Evolutionary conservation across 1,140 invertebrate genomes (phyloP).

Genomic region (Drosophila nebulosa): DNA sequence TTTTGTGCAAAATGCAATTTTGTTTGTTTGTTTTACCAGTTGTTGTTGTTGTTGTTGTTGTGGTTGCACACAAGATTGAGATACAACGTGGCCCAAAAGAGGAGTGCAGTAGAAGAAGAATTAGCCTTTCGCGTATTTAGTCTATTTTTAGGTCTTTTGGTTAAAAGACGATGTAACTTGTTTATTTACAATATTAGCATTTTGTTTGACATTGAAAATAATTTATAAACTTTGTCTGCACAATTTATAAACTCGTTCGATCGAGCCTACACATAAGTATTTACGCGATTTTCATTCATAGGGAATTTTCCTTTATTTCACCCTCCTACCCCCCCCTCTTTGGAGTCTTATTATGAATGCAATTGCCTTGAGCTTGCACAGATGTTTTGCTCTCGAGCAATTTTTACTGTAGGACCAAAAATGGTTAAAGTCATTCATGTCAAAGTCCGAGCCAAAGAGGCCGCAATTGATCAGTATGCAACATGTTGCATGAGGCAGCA

Average conservation of each 20-base stretch:
- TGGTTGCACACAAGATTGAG: constrained; percentile 26
- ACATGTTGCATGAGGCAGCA: constrained; percentile 62
- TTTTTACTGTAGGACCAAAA: constrained; percentile 78
- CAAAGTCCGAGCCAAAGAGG: constrained; percentile 45
- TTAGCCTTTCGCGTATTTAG: constrained; percentile 21
- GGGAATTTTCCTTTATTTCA: constrained; percentile 26
- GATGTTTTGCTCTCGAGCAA: constrained; percentile 59
- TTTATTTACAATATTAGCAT: constrained; percentile 76
- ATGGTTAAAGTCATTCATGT: constrained; percentile 78
- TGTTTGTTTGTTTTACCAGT: constrained; percentile 64
- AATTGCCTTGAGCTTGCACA: constrained; percentile 57
- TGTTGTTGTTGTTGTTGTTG: constrained; percentile 21
- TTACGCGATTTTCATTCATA: constrained; percentile 61
- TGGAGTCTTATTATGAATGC: constrained; percentile 68
- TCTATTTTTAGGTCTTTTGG: constrained; percentile 34
- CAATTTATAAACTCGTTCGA: neutral
- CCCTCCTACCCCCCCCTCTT: neutral
- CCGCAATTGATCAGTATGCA: constrained; percentile 78
- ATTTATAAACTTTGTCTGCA: constrained; percentile 57
- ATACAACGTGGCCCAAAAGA: constrained; percentile 45
- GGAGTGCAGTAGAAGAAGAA: constrained; percentile 19
- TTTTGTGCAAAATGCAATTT: constrained; percentile 55
- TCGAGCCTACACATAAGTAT: neutral
- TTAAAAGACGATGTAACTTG: constrained; percentile 30
- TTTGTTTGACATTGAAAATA: constrained; percentile 63